Percentiles rank a stretch among this genome's conserved stretches.
Conservation (phyloP, 1,140 invertebrate genomes). For the Aphidius gifuensis region DNA sequence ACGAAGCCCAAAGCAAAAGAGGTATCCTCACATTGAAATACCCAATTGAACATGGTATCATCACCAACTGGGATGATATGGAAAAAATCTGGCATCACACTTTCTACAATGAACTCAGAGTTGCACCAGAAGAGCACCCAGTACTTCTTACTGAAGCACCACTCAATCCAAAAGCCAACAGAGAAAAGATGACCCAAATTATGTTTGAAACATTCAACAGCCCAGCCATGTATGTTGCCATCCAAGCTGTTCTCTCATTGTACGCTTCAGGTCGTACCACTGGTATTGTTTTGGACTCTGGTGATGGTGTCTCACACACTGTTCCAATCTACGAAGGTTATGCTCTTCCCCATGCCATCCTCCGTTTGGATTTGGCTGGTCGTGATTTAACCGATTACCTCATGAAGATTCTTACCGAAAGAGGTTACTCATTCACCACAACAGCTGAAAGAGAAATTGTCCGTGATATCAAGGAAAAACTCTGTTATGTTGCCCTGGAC, state of each 20-base stretch:
- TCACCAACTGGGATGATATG: constrained; percentile 98
- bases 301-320: constrained; percentile 84
- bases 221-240: constrained; percentile 85
- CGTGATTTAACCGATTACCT: constrained; percentile 86
- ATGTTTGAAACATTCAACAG: constrained; percentile 79
- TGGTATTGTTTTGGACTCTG: constrained; percentile 85
- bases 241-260: constrained; percentile 81
- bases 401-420: constrained; percentile 88
- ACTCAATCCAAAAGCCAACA: constrained; percentile 87
- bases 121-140: constrained; percentile 90
- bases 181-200: constrained; percentile 76
- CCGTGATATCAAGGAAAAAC: constrained; percentile 89
- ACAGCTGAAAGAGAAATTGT: constrained; percentile 89
- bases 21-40: constrained; percentile 90
- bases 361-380: constrained; percentile 83
- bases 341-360: constrained; percentile 82
- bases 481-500: constrained; percentile 89
- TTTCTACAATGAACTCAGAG: constrained; percentile 92
- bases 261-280: constrained; percentile 87
- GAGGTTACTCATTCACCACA: constrained; percentile 79
- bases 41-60: constrained; percentile 90
- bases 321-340: constrained; percentile 89
- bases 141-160: constrained; percentile 90
- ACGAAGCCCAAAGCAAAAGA: constrained; percentile 90
- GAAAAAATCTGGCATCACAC: constrained; percentile 97